These are phyloP conservation scores for Trissoscelio sp. DNA, from an alignment of 2,888 invertebrate species.

Conservation along the genomic window DNA sequence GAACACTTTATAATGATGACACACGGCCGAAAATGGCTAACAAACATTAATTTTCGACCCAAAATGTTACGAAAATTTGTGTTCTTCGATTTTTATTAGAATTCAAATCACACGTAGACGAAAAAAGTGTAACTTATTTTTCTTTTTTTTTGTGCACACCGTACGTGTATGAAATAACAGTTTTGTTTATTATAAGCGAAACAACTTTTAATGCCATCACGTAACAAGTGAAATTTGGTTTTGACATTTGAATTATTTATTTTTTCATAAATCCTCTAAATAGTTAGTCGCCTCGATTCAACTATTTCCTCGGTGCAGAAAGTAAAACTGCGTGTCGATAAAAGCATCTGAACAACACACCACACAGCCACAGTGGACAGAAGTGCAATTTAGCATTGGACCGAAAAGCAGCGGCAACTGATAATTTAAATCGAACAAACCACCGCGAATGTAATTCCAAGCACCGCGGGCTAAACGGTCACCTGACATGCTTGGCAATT, in stretches of 20 bases:
- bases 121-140: too few species aligned
- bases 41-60: background rate
- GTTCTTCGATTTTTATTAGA: too few species aligned
- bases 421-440: constrained; percentile 76
- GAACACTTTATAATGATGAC: constrained; percentile 38
- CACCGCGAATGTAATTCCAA: constrained; percentile 71
- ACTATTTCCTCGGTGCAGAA: constrained; percentile 27
- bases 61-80: background rate
- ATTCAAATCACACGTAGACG: too few species aligned
- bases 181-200: background rate
- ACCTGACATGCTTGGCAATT: constrained; percentile 71
- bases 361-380: constrained; percentile 57
- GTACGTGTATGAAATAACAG: background rate
- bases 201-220: too few species aligned
- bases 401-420: constrained; percentile 71
- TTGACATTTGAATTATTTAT: constrained; percentile 20
- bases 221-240: constrained; percentile 13
- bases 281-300: constrained; percentile 16
- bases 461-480: constrained; percentile 71
- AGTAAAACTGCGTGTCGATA: constrained; percentile 43
- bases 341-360: constrained; percentile 36
- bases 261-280: constrained; percentile 15
- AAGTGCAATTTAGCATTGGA: constrained; percentile 69
- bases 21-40: background rate
- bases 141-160: background rate